Evolutionary conservation across 2,797 vertebrate species (phyloP).

Genomic region (Harpagifer antarcticus): DNA sequence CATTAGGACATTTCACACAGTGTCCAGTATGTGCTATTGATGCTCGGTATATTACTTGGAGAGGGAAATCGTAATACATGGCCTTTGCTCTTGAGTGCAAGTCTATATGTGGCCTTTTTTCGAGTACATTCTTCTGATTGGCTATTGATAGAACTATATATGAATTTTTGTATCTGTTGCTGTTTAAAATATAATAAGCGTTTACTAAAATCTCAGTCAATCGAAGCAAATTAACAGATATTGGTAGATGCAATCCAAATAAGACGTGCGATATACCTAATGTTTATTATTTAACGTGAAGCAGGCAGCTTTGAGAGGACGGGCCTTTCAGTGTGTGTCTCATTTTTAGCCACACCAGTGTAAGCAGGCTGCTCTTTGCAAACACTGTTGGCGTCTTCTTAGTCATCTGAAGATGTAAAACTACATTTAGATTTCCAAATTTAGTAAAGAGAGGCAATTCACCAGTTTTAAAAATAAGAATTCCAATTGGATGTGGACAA

Average conservation of each 20-base stretch:
- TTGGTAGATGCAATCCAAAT: conserved; percentile 4
- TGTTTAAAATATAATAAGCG: conserved; percentile 17
- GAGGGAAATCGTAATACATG: not conserved
- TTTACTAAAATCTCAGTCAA: conserved; percentile 7
- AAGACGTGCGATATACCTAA: not conserved
- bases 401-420: not conserved
- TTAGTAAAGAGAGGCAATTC: not conserved
- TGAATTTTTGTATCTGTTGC: not conserved
- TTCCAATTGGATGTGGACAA: not conserved
- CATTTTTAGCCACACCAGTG: not conserved
- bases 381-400: too few relatives aligned
- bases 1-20: conserved; percentile 30
- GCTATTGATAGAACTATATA: not conserved
- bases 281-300: not conserved
- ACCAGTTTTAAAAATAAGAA: not conserved
- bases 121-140: not conserved
- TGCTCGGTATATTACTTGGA: not conserved
- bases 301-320: not conserved
- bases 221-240: conserved; percentile 3
- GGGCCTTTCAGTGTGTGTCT: not conserved
- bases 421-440: not conserved
- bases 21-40: conserved; percentile 26
- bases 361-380: too few relatives aligned
- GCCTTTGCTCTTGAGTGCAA: not conserved
- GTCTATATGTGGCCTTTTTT: not conserved